A percentile compares a stretch with the other conserved stretches of the same genome.
phyloP scores from a whole-genome alignment of 2,888 invertebrate species.

The Tillus elongatus region DNA sequence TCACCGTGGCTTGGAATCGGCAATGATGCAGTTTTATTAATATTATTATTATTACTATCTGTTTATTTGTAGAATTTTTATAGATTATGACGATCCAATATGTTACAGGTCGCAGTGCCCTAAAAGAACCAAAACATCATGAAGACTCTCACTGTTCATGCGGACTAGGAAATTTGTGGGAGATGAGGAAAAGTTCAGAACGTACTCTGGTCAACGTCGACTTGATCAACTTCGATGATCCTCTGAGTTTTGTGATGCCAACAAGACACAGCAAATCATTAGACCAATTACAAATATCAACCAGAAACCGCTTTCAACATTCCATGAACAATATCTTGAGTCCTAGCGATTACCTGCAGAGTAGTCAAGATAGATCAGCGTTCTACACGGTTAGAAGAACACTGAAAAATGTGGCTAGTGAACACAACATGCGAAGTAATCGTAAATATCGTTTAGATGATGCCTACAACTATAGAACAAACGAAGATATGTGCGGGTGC shows the following conservation, averaged over 20 bases:
- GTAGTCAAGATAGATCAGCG: slow-evolving; percentile 10
- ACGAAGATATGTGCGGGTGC: slow-evolving; percentile 6
- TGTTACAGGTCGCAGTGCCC: too few relatives aligned
- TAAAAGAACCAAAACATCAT: too few relatives aligned
- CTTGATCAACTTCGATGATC: slow-evolving; percentile 21
- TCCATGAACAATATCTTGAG: slow-evolving; percentile 27
- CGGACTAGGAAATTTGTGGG: slow-evolving; percentile 28
- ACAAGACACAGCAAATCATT: slow-evolving; percentile 69
- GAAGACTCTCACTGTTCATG: slow-evolving; percentile 29
- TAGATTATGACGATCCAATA: too few relatives aligned
- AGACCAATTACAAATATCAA: slow-evolving; percentile 59
- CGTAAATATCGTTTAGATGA: background rate
- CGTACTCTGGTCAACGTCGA: slow-evolving; percentile 23
- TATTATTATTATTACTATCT: too few relatives aligned
- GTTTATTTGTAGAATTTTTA: too few relatives aligned
- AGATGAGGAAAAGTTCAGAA: slow-evolving; percentile 24
- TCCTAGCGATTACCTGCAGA: slow-evolving; percentile 15
- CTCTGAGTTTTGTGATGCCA: slow-evolving; percentile 24
- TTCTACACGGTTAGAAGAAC: background rate
- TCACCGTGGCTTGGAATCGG: too few relatives aligned
- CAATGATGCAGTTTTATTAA: too few relatives aligned
- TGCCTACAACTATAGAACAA: slow-evolving; percentile 5
- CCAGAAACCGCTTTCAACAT: slow-evolving; percentile 27
- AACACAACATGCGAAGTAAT: slow-evolving; percentile 24
- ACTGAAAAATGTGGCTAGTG: slow-evolving; percentile 25